Percentiles rank a stretch among this genome's conserved stretches.
These are phyloP conservation scores for Tribolium madens DNA, from an alignment of 1,140 invertebrate genomes.

Conservation along the genomic window DNA sequence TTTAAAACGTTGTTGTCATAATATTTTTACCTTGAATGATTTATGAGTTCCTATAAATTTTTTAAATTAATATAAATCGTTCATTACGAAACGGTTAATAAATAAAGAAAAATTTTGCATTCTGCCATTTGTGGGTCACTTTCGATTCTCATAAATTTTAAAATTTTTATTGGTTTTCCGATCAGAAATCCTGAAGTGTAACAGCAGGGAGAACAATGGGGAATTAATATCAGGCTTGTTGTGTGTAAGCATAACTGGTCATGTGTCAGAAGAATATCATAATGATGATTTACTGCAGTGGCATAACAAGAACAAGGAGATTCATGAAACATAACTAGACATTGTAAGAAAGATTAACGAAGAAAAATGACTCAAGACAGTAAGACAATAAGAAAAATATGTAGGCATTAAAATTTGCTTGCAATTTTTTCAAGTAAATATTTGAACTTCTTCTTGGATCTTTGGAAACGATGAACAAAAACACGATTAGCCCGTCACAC, in stretches of 20 bases:
- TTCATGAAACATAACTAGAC: neutral
- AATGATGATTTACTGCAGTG: neutral
- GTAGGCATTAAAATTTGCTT: too few relatives aligned
- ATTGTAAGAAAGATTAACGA: neutral
- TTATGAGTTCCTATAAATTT: neutral
- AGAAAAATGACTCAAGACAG: neutral
- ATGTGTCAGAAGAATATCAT: neutral
- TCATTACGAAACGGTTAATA: neutral
- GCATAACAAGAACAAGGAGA: neutral
- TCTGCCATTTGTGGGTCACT: conserved; percentile 12
- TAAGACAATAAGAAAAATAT: too few relatives aligned
- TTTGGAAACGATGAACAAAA: too few relatives aligned
- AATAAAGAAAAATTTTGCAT: conserved; percentile 27
- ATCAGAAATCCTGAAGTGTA: neutral
- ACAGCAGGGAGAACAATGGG: conserved; percentile 32
- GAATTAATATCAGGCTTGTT: conserved; percentile 16
- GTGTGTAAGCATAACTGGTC: neutral
- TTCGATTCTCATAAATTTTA: conserved; percentile 31
- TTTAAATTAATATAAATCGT: neutral
- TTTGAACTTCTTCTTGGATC: too few relatives aligned
- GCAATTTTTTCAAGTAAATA: too few relatives aligned
- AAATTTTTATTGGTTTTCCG: conserved; percentile 20
- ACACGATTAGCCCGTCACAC: too few relatives aligned
- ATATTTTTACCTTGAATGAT: neutral
- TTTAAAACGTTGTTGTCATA: neutral